Conservation (phyloP, 2,113 vertebrate genomes). For the Actinemys pallida region DNA sequence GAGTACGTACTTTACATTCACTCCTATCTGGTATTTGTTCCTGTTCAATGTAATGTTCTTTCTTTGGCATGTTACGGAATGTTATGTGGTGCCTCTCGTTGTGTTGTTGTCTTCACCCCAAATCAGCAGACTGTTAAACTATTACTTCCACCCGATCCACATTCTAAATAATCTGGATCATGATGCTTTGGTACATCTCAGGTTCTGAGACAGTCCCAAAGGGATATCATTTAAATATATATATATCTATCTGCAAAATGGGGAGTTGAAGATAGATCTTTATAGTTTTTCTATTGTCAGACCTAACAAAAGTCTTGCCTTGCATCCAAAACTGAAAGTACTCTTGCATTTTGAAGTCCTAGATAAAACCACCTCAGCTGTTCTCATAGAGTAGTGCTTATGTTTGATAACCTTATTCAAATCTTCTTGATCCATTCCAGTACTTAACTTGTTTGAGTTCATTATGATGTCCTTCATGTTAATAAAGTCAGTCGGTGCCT, state of each 20-base stretch:
- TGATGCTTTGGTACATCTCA: background rate
- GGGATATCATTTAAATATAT: background rate
- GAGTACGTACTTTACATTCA: background rate
- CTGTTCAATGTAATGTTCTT: constrained; percentile 2
- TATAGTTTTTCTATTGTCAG: background rate
- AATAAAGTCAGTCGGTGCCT: background rate
- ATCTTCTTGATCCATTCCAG: background rate
- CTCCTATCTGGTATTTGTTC: constrained; percentile 32
- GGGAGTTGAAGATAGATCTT: background rate
- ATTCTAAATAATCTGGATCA: background rate
- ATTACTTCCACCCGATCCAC: background rate
- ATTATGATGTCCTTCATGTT: constrained; percentile 19
- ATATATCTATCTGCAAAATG: background rate
- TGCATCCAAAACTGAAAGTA: background rate
- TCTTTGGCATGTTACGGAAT: background rate
- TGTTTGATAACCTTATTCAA: constrained; percentile 8
- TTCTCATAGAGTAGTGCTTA: background rate
- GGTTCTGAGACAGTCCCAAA: background rate
- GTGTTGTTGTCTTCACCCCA: constrained; percentile 8
- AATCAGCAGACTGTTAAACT: background rate
- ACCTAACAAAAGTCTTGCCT: background rate
- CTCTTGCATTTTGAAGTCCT: background rate
- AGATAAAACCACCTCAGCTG: background rate
- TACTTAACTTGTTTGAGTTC: constrained; percentile 2
- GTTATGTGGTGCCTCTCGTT: background rate